Evolutionary conservation across 2,888 invertebrate genomes (phyloP).

Genomic region (Ormyrus nitidulus): DNA sequence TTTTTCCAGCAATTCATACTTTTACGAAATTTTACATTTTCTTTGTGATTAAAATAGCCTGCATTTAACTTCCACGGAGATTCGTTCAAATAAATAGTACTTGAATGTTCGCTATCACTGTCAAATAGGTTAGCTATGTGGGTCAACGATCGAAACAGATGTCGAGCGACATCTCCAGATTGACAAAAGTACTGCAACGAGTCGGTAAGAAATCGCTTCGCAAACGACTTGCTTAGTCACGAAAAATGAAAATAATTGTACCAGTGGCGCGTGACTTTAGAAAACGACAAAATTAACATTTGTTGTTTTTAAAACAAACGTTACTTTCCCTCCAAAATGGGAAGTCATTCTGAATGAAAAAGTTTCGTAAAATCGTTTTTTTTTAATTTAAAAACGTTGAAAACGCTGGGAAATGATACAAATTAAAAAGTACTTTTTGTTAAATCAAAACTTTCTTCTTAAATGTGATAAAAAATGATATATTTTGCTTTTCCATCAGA

Average conservation of each 20-base stretch:
- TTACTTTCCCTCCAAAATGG: background rate
- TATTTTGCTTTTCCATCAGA: too few species aligned
- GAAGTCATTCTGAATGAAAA: background rate
- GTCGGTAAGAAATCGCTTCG: constrained; percentile 17
- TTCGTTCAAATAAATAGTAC: too few species aligned
- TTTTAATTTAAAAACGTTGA: background rate
- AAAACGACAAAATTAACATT: background rate
- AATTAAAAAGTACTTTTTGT: background rate
- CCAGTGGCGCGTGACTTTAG: background rate
- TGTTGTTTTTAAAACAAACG: background rate
- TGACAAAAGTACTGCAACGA: constrained; percentile 33
- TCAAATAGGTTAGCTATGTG: constrained; percentile 31
- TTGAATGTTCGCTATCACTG: background rate
- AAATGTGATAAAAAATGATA: too few species aligned
- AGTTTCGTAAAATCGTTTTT: background rate
- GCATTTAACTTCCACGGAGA: too few species aligned
- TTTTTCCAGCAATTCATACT: background rate
- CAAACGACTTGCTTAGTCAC: constrained; percentile 37
- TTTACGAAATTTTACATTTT: too few species aligned
- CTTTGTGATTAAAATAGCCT: too few species aligned
- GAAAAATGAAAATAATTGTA: constrained; percentile 20
- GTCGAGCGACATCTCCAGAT: constrained; percentile 30
- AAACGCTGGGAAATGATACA: background rate
- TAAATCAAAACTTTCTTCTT: too few species aligned
- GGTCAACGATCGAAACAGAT: constrained; percentile 43